Evolutionary conservation across 2,113 vertebrate genomes (phyloP).

Genomic region (Otis tarda): DNA sequence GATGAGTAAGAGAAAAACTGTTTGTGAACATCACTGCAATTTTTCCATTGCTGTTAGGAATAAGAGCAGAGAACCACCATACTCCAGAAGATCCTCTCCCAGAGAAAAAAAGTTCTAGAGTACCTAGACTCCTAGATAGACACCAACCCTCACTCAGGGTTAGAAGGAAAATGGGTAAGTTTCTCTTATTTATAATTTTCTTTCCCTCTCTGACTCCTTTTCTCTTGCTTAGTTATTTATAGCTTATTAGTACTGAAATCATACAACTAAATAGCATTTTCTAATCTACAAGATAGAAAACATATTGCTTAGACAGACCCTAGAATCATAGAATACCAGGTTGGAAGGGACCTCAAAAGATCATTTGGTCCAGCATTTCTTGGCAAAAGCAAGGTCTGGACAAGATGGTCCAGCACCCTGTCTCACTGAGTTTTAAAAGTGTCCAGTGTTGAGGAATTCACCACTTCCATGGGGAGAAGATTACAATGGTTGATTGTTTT

Average conservation of each 20-base stretch:
- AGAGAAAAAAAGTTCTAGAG: neutral
- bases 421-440: too few relatives aligned
- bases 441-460: too few relatives aligned
- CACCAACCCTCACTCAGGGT: neutral
- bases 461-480: too few relatives aligned
- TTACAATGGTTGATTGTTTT: too few relatives aligned
- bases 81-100: neutral
- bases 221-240: neutral
- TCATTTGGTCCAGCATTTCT: too few relatives aligned
- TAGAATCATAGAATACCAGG: too few relatives aligned
- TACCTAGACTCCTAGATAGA: neutral
- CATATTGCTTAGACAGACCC: neutral
- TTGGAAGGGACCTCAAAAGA: too few relatives aligned
- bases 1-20: neutral
- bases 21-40: neutral
- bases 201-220: neutral
- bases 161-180: neutral
- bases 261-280: neutral
- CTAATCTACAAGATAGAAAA: neutral
- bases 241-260: neutral
- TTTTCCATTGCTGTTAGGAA: neutral
- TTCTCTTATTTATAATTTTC: neutral
- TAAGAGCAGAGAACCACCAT: neutral
- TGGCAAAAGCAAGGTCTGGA: too few relatives aligned
- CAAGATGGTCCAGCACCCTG: too few relatives aligned